Percentiles rank a stretch among this genome's conserved stretches.
Evolutionary conservation across 1,140 invertebrate species (phyloP).

Genomic region (Plectrocnemia conspersa): DNA sequence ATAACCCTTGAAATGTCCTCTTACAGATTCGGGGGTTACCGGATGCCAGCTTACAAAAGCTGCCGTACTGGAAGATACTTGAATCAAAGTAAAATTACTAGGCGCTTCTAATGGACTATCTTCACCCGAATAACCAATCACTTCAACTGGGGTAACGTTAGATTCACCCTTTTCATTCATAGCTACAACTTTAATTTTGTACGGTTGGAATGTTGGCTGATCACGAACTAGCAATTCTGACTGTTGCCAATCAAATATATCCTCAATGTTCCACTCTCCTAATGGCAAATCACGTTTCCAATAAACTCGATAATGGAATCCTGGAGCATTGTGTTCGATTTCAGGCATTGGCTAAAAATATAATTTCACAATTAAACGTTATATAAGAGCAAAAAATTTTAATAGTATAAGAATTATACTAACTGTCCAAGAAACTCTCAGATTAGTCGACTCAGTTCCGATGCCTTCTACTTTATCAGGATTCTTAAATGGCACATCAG

Average conservation of each 20-base stretch:
- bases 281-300: slow-evolving; percentile 78
- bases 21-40: slow-evolving; percentile 68
- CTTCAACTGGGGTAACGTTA: slow-evolving; percentile 72
- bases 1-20: slow-evolving; percentile 92
- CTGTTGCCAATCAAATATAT: slow-evolving; percentile 73
- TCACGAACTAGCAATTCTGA: slow-evolving; percentile 67
- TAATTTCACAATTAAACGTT: slow-evolving; percentile 17
- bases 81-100: slow-evolving; percentile 74
- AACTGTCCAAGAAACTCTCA: slow-evolving; percentile 92
- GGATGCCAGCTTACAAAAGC: slow-evolving; percentile 82
- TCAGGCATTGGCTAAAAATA: slow-evolving; percentile 78
- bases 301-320: slow-evolving; percentile 86
- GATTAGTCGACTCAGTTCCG: slow-evolving; percentile 81
- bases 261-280: slow-evolving; percentile 64
- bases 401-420: slow-evolving; percentile 40
- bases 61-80: slow-evolving; percentile 67
- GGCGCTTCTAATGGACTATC: slow-evolving; percentile 81
- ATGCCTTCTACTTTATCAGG: slow-evolving; percentile 90
- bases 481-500: slow-evolving; percentile 89
- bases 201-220: slow-evolving; percentile 87
- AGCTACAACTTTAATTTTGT: slow-evolving; percentile 87
- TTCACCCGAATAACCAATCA: slow-evolving; percentile 92
- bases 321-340: slow-evolving; percentile 93
- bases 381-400: too few relatives aligned
- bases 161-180: slow-evolving; percentile 88